Evolutionary conservation across 2,888 invertebrate species (phyloP).

Genomic region (Synergus umbraculus): DNA sequence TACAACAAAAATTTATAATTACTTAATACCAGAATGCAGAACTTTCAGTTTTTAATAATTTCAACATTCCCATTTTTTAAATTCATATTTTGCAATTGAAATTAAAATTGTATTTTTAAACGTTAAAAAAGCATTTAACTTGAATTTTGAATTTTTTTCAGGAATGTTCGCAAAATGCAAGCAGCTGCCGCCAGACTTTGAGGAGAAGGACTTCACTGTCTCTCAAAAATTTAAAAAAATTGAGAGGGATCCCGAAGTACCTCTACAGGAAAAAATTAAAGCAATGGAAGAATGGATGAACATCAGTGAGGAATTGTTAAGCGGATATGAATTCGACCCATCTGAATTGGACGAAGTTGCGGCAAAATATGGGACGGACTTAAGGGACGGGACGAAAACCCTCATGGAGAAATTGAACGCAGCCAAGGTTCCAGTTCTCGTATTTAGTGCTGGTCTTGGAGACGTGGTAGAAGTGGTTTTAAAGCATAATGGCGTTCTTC

Average conservation of each 20-base stretch:
- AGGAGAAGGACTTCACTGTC: conserved; percentile 81
- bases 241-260: conserved; percentile 88
- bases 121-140: too few species aligned
- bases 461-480: conserved; percentile 91
- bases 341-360: conserved; percentile 81
- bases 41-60: too few species aligned
- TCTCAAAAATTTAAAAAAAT: conserved; percentile 89
- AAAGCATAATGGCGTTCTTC: conserved; percentile 82
- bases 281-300: conserved; percentile 91
- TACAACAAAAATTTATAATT: too few species aligned
- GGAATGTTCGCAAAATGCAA: conserved; percentile 88
- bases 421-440: conserved; percentile 89
- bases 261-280: conserved; percentile 84
- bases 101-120: too few species aligned
- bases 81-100: too few species aligned
- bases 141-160: conserved; percentile 65
- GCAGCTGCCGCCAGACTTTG: conserved; percentile 83
- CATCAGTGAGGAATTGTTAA: conserved; percentile 82
- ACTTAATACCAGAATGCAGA: too few species aligned
- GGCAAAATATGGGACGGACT: conserved; percentile 77
- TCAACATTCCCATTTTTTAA: too few species aligned
- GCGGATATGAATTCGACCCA: conserved; percentile 79
- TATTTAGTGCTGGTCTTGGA: conserved; percentile 97
- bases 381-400: conserved; percentile 85
- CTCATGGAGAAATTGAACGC: conserved; percentile 83